A percentile compares a stretch with the other conserved stretches of the same genome.
These are phyloP conservation scores for Caenorhabditis uteleia DNA, from an alignment of 2,888 invertebrate species.

Conservation along the genomic window DNA sequence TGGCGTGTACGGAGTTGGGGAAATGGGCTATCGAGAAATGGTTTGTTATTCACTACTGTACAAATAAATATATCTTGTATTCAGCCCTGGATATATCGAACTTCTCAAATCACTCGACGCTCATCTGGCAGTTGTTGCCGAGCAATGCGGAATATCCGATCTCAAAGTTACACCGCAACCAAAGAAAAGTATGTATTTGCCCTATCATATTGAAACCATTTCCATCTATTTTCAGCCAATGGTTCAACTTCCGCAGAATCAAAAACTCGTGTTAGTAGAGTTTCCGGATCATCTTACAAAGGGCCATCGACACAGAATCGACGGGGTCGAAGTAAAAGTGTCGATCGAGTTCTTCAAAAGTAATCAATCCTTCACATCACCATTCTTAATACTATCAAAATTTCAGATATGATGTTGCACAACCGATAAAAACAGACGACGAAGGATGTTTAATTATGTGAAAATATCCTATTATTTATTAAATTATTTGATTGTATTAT, in stretches of 20 bases:
- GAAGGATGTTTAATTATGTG: slow-evolving; percentile 39
- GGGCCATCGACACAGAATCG: too few species aligned
- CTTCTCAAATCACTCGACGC: slow-evolving; percentile 54
- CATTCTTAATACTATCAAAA: too few species aligned
- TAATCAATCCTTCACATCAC: too few species aligned
- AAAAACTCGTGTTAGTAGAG: slow-evolving; percentile 13
- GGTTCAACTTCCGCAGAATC: slow-evolving; percentile 1
- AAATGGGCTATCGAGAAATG: slow-evolving; percentile 62
- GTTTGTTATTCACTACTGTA: slow-evolving; percentile 22
- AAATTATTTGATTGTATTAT: too few species aligned
- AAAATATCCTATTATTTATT: too few species aligned
- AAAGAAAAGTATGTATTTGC: slow-evolving; percentile 20
- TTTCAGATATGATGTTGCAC: too few species aligned
- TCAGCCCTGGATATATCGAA: slow-evolving; percentile 55
- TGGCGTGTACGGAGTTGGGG: slow-evolving; percentile 49
- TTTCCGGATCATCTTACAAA: too few species aligned
- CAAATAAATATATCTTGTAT: neutral
- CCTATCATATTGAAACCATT: too few species aligned
- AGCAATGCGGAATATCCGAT: slow-evolving; percentile 31
- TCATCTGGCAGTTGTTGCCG: slow-evolving; percentile 46
- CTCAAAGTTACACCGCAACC: slow-evolving; percentile 5
- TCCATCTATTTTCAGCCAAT: slow-evolving; percentile 9
- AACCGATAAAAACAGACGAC: slow-evolving; percentile 27
- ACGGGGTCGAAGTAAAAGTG: slow-evolving; percentile 43
- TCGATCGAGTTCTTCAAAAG: slow-evolving; percentile 38